Conservation (phyloP, 2,113 vertebrate species). For the Poicephalus gulielmi region DNA sequence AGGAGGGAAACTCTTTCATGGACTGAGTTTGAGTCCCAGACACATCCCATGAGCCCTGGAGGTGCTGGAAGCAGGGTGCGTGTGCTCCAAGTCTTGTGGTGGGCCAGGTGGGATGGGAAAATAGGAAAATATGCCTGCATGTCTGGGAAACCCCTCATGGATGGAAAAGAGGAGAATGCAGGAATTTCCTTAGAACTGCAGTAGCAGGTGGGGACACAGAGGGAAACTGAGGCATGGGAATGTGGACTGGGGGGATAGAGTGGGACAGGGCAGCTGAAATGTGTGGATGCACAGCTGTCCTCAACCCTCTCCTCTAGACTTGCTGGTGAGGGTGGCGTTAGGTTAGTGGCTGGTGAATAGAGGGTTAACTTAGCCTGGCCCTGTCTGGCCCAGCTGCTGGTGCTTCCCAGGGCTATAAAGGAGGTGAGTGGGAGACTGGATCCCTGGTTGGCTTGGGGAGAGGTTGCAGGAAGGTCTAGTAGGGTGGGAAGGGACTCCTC, state of each 20-base stretch:
- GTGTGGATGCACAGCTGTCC: neutral
- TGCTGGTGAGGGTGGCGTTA: neutral
- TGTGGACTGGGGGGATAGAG: neutral
- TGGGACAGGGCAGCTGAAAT: neutral
- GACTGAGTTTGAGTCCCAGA: neutral
- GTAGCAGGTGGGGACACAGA: neutral
- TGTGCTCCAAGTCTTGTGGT: neutral
- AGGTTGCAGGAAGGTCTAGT: rapidly evolving
- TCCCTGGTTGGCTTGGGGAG: neutral
- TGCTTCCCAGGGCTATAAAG: neutral
- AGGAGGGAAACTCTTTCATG: neutral
- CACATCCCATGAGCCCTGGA: neutral
- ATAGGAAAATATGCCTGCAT: neutral
- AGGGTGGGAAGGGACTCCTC: rapidly evolving
- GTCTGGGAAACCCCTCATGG: neutral
- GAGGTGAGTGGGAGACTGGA: neutral
- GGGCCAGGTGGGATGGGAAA: neutral
- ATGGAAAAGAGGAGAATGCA: neutral
- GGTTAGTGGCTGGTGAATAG: neutral
- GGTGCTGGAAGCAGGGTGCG: neutral
- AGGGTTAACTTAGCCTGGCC: neutral
- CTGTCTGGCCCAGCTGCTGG: neutral
- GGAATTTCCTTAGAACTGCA: neutral
- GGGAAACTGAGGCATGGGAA: neutral
- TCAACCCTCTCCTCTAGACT: neutral